phyloP scores from a whole-genome alignment of 2,888 invertebrate genomes.

The Drosophila subquinaria region DNA sequence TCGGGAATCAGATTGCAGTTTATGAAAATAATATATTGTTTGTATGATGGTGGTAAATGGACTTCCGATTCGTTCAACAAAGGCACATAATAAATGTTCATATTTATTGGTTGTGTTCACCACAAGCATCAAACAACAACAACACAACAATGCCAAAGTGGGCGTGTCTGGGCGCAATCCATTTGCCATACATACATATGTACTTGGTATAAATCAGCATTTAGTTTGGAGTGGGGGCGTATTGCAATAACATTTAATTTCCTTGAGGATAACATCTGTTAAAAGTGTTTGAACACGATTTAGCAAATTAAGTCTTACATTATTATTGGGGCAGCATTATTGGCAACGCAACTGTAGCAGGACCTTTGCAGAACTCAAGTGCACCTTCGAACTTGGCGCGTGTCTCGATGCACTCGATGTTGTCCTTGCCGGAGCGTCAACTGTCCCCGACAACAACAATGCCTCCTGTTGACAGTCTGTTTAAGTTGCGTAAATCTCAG shows the following conservation, averaged over 20 bases:
- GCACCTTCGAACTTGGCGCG: conserved; percentile 35
- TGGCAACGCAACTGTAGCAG: conserved; percentile 19
- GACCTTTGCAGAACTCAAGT: conserved; percentile 5
- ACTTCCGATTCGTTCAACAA: conserved; percentile 50
- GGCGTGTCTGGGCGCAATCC: conserved; percentile 3
- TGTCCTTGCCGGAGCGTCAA: conserved; percentile 19
- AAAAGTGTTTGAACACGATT: conserved; percentile 63
- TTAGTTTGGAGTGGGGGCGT: neutral
- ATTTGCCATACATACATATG: conserved; percentile 1
- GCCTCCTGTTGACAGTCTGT: conserved; percentile 67
- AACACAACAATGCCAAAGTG: conserved; percentile 11
- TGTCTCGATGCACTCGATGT: conserved; percentile 34
- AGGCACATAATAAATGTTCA: conserved; percentile 51
- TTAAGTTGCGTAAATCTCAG: conserved; percentile 73
- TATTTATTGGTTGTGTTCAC: conserved; percentile 60
- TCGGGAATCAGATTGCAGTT: conserved; percentile 31
- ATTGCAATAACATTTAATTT: conserved; percentile 64
- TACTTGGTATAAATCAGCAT: conserved; percentile 15
- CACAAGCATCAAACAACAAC: conserved; percentile 21
- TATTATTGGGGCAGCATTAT: conserved; percentile 34
- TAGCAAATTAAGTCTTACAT: conserved; percentile 67
- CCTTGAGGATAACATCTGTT: conserved; percentile 74
- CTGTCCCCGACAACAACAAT: conserved; percentile 34
- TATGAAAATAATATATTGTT: conserved; percentile 35
- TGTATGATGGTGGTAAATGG: conserved; percentile 48